A percentile compares a stretch with the other conserved stretches of the same genome.
phyloP scores from a whole-genome alignment of 2,888 invertebrate genomes.

The Acanthosepion pharaonis region DNA sequence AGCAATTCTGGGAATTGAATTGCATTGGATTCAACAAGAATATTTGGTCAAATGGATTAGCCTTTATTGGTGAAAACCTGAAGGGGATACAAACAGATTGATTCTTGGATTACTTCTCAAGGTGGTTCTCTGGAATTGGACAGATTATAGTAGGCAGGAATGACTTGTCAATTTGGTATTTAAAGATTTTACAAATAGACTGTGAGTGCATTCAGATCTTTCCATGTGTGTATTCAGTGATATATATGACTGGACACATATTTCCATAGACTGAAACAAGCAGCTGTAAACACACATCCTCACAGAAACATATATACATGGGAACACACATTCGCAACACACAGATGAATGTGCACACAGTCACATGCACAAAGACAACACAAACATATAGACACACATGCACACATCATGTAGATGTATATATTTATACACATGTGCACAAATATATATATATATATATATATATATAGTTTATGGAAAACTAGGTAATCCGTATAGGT shows the following conservation, averaged over 20 bases:
- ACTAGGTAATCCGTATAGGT: too few relatives aligned
- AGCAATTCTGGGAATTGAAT: neutral
- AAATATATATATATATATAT: too few relatives aligned
- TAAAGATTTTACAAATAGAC: neutral
- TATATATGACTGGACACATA: too few relatives aligned
- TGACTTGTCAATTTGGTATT: neutral
- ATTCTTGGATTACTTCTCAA: neutral
- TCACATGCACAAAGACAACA: too few relatives aligned
- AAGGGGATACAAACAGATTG: neutral
- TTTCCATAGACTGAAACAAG: too few relatives aligned
- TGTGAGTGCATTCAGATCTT: neutral
- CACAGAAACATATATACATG: neutral
- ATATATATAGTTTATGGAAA: too few relatives aligned
- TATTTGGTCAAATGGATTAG: slow-evolving; percentile 16
- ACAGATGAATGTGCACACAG: too few relatives aligned
- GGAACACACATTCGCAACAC: too few relatives aligned
- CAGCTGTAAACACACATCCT: neutral
- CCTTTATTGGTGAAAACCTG: neutral
- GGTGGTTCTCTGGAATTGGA: neutral
- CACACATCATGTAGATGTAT: too few relatives aligned
- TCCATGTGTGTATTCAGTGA: neutral
- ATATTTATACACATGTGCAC: too few relatives aligned
- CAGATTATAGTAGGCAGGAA: neutral
- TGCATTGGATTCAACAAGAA: neutral
- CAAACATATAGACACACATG: too few relatives aligned